A percentile compares a stretch with the other conserved stretches of the same genome.
Evolutionary conservation across 2,797 vertebrate species (phyloP).

Genomic region (Valencia hispanica): DNA sequence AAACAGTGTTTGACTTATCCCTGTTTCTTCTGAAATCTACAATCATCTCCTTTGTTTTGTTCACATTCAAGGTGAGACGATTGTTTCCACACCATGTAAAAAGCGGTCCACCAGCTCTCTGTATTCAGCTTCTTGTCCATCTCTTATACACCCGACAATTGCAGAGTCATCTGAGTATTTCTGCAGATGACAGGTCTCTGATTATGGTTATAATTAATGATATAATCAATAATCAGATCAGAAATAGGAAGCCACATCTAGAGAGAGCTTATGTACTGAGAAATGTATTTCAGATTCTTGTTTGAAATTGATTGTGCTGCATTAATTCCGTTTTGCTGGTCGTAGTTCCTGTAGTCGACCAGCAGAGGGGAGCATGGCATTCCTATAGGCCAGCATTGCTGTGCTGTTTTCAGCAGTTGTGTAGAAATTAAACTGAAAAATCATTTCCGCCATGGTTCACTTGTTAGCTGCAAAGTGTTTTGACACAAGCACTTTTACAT

Average conservation of each 20-base stretch:
- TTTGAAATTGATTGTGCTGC: background rate
- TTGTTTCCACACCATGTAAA: too few relatives aligned
- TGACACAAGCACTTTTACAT: background rate
- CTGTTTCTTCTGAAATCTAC: too few relatives aligned
- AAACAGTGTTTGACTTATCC: too few relatives aligned
- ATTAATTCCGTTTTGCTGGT: background rate
- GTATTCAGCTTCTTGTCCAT: too few relatives aligned
- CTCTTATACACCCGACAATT: too few relatives aligned
- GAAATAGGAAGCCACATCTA: background rate
- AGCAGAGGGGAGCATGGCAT: conserved; percentile 61
- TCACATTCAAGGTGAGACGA: too few relatives aligned
- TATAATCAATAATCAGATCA: background rate
- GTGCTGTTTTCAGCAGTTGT: background rate
- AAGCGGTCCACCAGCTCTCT: too few relatives aligned
- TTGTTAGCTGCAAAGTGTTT: conserved; percentile 5
- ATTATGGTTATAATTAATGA: background rate
- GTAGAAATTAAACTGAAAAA: background rate
- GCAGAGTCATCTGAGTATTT: too few relatives aligned
- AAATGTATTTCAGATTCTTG: background rate
- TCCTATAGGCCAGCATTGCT: background rate
- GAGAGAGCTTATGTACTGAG: background rate
- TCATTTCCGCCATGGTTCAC: background rate
- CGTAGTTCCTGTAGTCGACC: conserved; percentile 41
- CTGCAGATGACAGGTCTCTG: too few relatives aligned
- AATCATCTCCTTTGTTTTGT: too few relatives aligned